A percentile compares a stretch with the other conserved stretches of the same genome.
Conservation (phyloP, 2,888 invertebrate genomes). For the Apodemia hepburni region DNA sequence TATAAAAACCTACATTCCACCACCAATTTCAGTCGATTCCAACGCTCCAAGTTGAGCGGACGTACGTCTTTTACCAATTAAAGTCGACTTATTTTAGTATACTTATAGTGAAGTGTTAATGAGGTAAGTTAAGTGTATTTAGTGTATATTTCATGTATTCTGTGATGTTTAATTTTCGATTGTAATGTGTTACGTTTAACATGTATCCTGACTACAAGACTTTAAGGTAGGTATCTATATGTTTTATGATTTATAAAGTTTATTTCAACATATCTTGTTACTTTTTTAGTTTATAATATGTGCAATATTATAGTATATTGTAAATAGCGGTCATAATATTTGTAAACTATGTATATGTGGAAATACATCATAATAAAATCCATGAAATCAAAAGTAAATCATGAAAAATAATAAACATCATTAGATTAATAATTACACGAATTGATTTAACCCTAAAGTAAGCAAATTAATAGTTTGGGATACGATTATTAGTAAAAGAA, state of each 20-base stretch:
- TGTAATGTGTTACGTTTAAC: not conserved
- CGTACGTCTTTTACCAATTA: not conserved
- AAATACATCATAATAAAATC: too few relatives aligned
- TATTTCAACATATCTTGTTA: not conserved
- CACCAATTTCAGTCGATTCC: conserved; percentile 2
- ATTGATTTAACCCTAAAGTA: too few relatives aligned
- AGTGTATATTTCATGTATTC: not conserved
- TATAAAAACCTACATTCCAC: conserved; percentile 7
- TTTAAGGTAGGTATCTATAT: not conserved
- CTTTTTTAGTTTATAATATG: too few relatives aligned
- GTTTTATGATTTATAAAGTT: not conserved
- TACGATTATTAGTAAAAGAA: too few relatives aligned
- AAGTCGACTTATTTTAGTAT: conserved; percentile 7
- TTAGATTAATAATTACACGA: too few relatives aligned
- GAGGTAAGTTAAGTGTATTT: conserved; percentile 12
- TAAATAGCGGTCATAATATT: too few relatives aligned
- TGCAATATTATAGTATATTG: too few relatives aligned
- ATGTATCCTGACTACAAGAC: not conserved
- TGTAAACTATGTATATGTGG: too few relatives aligned
- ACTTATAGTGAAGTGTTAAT: conserved; percentile 3
- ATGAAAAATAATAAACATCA: too few relatives aligned
- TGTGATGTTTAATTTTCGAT: not conserved
- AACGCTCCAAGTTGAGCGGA: not conserved
- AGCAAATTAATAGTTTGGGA: too few relatives aligned
- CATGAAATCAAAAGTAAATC: too few relatives aligned